phyloP scores from a whole-genome alignment of 2,113 vertebrate genomes.

The Corvus cornix region DNA sequence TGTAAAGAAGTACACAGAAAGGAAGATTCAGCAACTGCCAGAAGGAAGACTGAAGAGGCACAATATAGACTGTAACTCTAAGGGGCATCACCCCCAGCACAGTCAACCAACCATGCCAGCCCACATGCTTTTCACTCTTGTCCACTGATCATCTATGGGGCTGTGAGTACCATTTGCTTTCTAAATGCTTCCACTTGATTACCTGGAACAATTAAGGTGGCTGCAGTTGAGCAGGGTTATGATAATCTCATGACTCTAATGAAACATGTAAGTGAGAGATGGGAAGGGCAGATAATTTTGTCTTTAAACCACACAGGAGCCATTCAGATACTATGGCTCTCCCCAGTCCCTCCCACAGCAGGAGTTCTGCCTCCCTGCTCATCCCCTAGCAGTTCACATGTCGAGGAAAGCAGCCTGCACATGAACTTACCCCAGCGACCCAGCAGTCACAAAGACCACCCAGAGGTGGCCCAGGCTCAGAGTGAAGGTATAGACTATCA shows the following conservation, averaged over 20 bases:
- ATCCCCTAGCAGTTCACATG: neutral
- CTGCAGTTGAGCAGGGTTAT: neutral
- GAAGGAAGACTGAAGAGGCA: neutral
- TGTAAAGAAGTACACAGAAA: slow-evolving; percentile 51
- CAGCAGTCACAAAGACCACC: slow-evolving; percentile 91
- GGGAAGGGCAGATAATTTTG: neutral
- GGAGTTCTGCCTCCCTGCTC: neutral
- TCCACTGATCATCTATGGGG: neutral
- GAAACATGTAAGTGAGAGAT: neutral
- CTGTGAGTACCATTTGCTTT: neutral
- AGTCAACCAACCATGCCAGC: neutral
- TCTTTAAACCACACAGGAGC: neutral
- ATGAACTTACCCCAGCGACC: slow-evolving; percentile 84
- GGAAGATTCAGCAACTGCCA: neutral
- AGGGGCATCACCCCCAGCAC: neutral
- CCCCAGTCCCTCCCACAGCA: neutral
- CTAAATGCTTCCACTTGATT: neutral
- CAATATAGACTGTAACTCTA: neutral
- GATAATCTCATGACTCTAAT: neutral
- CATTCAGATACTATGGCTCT: neutral
- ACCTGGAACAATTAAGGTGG: neutral
- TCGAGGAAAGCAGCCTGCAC: neutral
- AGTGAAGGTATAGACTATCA: slow-evolving; percentile 87
- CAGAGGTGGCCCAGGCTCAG: slow-evolving; percentile 85
- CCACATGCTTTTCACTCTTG: neutral